Percentiles rank a stretch among this genome's conserved stretches.
These are phyloP conservation scores for Halocynthia roretzi DNA, from an alignment of 23 tunicate species.

Conservation along the genomic window DNA sequence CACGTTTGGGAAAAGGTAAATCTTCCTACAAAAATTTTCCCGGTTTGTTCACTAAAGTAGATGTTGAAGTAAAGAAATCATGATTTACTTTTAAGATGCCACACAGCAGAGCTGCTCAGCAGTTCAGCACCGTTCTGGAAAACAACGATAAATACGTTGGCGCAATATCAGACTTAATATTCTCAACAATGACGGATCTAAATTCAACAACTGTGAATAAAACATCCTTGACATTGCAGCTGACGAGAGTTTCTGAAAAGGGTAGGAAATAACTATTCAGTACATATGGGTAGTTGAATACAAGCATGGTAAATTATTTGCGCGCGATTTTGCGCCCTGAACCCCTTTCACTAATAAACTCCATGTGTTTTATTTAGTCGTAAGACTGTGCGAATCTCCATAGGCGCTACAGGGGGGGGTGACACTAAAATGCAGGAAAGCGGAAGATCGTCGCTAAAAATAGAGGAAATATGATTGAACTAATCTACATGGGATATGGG, in stretches of 20 bases:
- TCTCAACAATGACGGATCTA: background rate
- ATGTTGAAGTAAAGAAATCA: background rate
- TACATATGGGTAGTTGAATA: background rate
- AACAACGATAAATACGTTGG: slow-evolving; percentile 62
- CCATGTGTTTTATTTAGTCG: too few relatives aligned
- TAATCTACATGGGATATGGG: too few relatives aligned
- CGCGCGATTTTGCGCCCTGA: too few relatives aligned
- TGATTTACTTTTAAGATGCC: slow-evolving; percentile 10
- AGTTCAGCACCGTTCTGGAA: slow-evolving; percentile 23
- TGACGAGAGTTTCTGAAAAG: background rate
- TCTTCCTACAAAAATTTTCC: background rate
- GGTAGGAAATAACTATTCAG: background rate
- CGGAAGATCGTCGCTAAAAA: too few relatives aligned
- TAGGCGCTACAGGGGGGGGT: too few relatives aligned
- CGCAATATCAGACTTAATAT: slow-evolving; percentile 24
- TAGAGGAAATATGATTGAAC: too few relatives aligned
- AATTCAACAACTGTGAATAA: background rate
- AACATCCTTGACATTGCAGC: slow-evolving; percentile 12
- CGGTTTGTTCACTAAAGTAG: background rate
- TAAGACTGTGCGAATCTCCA: too few relatives aligned
- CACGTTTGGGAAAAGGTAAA: slow-evolving; percentile 60
- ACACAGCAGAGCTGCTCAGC: background rate
- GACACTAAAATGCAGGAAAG: too few relatives aligned
- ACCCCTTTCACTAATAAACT: too few relatives aligned
- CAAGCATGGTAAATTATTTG: background rate